These are phyloP conservation scores for Patella pellucida DNA, from an alignment of 2,888 invertebrate species.

Conservation along the genomic window DNA sequence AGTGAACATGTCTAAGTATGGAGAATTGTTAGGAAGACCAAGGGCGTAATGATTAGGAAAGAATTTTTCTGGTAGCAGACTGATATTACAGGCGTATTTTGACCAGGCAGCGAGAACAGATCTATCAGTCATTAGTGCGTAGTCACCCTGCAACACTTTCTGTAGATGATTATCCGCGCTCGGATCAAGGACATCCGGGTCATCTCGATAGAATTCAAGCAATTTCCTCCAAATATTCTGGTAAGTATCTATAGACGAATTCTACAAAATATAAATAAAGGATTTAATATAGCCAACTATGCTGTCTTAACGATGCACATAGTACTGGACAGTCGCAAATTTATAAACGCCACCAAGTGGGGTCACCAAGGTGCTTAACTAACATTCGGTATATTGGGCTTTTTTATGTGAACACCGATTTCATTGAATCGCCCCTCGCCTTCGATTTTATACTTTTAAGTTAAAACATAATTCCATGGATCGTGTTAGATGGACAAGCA, in stretches of 20 bases:
- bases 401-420: too few species aligned
- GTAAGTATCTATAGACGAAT: not conserved
- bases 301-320: too few species aligned
- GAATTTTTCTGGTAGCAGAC: not conserved
- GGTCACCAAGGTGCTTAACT: too few species aligned
- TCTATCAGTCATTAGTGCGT: not conserved
- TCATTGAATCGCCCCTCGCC: too few species aligned
- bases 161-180: not conserved
- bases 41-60: constrained; percentile 11
- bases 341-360: too few species aligned
- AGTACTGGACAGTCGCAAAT: too few species aligned
- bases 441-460: too few species aligned
- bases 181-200: not conserved
- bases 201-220: not conserved
- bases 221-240: not conserved
- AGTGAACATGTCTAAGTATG: constrained; percentile 3
- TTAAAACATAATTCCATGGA: too few species aligned
- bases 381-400: too few species aligned
- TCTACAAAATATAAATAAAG: not conserved
- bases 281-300: too few species aligned
- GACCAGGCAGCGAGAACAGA: not conserved
- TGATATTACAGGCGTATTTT: not conserved
- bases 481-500: too few species aligned
- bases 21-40: constrained; percentile 19
- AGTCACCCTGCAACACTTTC: not conserved